Evolutionary conservation across 1,140 invertebrate species (phyloP).

Genomic region (Mesaphorura yosii): DNA sequence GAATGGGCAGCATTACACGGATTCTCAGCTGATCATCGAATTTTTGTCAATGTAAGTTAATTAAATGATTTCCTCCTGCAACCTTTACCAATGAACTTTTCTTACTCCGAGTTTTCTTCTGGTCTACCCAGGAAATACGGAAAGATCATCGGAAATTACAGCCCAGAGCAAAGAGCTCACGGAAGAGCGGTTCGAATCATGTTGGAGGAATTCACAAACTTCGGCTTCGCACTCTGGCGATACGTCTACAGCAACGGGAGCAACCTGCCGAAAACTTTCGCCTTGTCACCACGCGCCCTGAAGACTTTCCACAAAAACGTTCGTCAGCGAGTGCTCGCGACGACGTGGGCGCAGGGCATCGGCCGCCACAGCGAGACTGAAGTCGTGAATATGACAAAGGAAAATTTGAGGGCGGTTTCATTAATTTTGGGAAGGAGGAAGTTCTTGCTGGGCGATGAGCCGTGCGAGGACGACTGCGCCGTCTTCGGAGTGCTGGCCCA

Average conservation of each 20-base stretch:
- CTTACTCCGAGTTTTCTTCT: too few relatives aligned
- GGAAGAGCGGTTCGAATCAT: slow-evolving; percentile 24
- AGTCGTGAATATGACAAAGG: background rate
- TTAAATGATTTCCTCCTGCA: background rate
- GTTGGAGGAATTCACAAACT: slow-evolving; percentile 29
- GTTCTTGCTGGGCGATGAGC: slow-evolving; percentile 37
- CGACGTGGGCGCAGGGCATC: slow-evolving; percentile 10
- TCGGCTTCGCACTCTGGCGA: slow-evolving; percentile 17
- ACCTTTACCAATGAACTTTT: background rate
- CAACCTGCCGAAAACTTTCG: background rate
- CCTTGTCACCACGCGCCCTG: background rate
- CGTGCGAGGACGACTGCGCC: slow-evolving; percentile 38
- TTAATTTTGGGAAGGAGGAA: slow-evolving; percentile 21
- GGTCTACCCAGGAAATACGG: slow-evolving; percentile 12
- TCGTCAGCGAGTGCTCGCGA: background rate
- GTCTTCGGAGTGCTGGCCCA: slow-evolving; percentile 39
- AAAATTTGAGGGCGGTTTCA: background rate
- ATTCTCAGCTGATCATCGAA: slow-evolving; percentile 33
- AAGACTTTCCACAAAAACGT: background rate
- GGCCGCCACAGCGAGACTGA: slow-evolving; percentile 13
- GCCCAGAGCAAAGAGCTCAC: slow-evolving; percentile 14
- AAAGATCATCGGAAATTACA: slow-evolving; percentile 6
- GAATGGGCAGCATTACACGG: slow-evolving; percentile 36
- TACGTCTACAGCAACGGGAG: slow-evolving; percentile 4
- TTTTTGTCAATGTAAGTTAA: slow-evolving; percentile 16